Evolutionary conservation across 2,797 vertebrate species (phyloP), one percentile per base, ranked within the genome.

Genomic region (Sebastolobus alascanus): DNA sequence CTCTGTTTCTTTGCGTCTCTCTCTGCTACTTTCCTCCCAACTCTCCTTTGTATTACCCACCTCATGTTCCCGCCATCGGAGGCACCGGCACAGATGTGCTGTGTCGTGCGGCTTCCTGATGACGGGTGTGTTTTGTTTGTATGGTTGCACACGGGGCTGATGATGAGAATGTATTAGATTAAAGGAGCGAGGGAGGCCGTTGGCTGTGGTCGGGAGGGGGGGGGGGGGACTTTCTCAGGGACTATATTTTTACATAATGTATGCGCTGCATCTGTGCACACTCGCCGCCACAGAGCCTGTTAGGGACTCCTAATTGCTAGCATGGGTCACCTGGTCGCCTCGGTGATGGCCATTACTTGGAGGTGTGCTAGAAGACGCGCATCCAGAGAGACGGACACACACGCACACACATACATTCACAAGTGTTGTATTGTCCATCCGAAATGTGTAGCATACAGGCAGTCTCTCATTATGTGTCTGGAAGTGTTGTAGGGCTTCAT

Each of bases 251-350:
- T 92, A 87, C 90, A 93, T 94, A 93, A 94, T 89, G 82, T 86
- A 91, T 90, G 81, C 61, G 9, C 38, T 60, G 74, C 87, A 87
- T 93, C 93, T 90, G 90, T 87, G 87, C 83, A 77, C 83, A 74
- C 78, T 91, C 18, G 38, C 82, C 22, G 4, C 67, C 79, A 66
- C 84, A n/a, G 54, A 84, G 84, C 79, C 90, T 89, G 91, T 90
- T 91, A 86, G 85, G 76, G 85, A 88, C 82, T 90, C 80, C 85
- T 94, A 94, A 94, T 94, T 95, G 93, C 89, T 87, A 77, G 87
- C 87, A 29, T 61, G 88, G 93, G 93, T 95, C 93, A 95, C 93
- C 92, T 94, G 90, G 94, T 94, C 80, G 73, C 91, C 87, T 91
- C 90, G 85, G 90, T 71, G 84, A 94, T 70, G 72, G 85, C 76